Evolutionary conservation across 2,888 invertebrate genomes (phyloP), one percentile per base, ranked within the genome.

Genomic region (Strigamia maritima): DNA sequence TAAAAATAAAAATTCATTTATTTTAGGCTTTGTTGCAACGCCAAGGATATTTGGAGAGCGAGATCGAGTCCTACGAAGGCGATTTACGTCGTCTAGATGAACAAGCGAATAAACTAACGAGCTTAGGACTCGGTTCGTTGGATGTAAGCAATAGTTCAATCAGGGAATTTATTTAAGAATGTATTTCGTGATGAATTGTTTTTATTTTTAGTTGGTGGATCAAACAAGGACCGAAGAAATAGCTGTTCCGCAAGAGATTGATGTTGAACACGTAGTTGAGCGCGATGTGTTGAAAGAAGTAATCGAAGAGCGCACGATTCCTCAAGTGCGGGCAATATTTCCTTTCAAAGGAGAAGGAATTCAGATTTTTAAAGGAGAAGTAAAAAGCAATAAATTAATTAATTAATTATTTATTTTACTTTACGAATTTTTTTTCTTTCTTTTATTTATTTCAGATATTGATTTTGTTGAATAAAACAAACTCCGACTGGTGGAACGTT

Each of bases 401-500:
- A n/a, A n/a, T n/a, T n/a, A n/a, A n/a, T n/a, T n/a, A n/a, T n/a
- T n/a, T n/a, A n/a, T n/a, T 26, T 28, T 26, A 70, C 2, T 70
- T 19, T n/a, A n/a, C n/a, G n/a, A n/a, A n/a, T n/a, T n/a, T n/a
- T n/a, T n/a, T n/a, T n/a, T n/a, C n/a, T n/a, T n/a, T n/a, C n/a
- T n/a, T n/a, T n/a, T n/a, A n/a, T n/a, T n/a, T 16, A 16, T 28
- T 28, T 31, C 24, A 31, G 75, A 75, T 31, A 8, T 26, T 75
- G 75, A 31, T 75, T 28, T 75, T 75, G 24, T 90, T 98, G 81
- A 95, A 93, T 85, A 96, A 96, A 87, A 97, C 95, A 8, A 98
- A 98, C 87, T 92, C 93, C 0, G 99, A 99, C 86, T 98, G 98
- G 98, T 99, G 99, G 99, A 95, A 95, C 83, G 94, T 98, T n/a